Evolutionary conservation across 2,888 invertebrate genomes (phyloP).

Genomic region (Drosophila vallismaia): DNA sequence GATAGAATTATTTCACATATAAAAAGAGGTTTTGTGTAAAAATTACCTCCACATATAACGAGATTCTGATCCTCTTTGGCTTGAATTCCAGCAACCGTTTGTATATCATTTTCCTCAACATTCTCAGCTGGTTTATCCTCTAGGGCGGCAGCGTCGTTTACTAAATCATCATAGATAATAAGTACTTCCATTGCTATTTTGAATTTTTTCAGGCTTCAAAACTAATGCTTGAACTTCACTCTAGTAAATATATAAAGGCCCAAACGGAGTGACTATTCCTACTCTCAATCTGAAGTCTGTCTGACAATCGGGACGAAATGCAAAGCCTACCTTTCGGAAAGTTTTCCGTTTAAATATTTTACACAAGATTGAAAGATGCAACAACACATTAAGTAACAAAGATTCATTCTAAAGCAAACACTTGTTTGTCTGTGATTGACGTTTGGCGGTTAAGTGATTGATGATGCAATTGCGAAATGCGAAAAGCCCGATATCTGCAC

Average conservation of each 20-base stretch:
- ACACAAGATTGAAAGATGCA: not conserved
- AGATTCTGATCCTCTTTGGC: not conserved
- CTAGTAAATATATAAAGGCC: not conserved
- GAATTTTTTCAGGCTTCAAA: not conserved
- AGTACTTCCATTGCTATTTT: not conserved
- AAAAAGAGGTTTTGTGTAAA: not conserved
- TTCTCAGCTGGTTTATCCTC: not conserved
- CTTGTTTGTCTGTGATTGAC: constrained; percentile 49
- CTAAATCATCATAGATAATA: too few species aligned
- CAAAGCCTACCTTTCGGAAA: not conserved
- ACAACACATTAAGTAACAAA: not conserved
- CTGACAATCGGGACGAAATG: not conserved
- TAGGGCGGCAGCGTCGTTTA: too few species aligned
- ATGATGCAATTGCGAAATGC: constrained; percentile 34
- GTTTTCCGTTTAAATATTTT: not conserved
- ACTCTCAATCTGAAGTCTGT: too few species aligned
- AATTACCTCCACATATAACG: not conserved
- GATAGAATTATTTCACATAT: not conserved
- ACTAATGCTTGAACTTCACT: not conserved
- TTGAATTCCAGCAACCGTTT: not conserved
- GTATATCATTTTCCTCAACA: not conserved
- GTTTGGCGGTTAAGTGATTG: constrained; percentile 45
- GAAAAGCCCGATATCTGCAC: constrained; percentile 13
- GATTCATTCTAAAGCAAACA: not conserved
- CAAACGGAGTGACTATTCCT: not conserved